Percentiles rank a stretch among this genome's conserved stretches.
phyloP scores from a whole-genome alignment of 2,888 invertebrate genomes.

The Pyrgus malvae region DNA sequence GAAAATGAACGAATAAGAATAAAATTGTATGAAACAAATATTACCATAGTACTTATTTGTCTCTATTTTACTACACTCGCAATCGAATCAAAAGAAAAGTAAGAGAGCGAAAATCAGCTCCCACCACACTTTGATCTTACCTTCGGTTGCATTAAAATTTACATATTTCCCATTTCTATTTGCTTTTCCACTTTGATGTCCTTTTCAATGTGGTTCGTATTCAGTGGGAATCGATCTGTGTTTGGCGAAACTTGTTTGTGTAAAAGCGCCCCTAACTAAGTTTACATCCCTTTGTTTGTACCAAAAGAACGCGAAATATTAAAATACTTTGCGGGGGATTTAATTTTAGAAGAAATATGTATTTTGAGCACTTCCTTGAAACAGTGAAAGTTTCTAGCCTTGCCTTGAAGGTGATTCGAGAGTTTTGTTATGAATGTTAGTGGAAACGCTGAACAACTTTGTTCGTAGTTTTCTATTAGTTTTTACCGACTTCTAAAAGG shows the following conservation, averaged over 20 bases:
- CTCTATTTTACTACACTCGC: too few relatives aligned
- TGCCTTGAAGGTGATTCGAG: not conserved
- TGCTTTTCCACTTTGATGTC: slow-evolving; percentile 71
- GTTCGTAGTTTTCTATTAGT: too few relatives aligned
- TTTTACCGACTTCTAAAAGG: too few relatives aligned
- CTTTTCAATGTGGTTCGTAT: slow-evolving; percentile 56
- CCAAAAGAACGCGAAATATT: slow-evolving; percentile 30
- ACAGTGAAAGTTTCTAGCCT: not conserved
- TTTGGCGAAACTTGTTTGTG: slow-evolving; percentile 37
- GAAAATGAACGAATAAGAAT: too few relatives aligned
- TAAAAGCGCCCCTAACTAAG: slow-evolving; percentile 37
- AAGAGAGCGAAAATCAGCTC: slow-evolving; percentile 44
- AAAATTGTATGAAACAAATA: too few relatives aligned
- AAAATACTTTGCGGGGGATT: slow-evolving; percentile 23
- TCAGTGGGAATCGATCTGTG: slow-evolving; percentile 38
- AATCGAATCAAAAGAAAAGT: slow-evolving; percentile 39
- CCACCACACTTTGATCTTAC: slow-evolving; percentile 66
- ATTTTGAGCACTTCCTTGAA: not conserved
- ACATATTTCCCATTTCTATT: slow-evolving; percentile 74
- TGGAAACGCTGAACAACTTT: too few relatives aligned
- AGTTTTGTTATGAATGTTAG: not conserved
- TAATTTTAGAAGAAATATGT: slow-evolving; percentile 7
- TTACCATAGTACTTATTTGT: too few relatives aligned
- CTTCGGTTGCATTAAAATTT: slow-evolving; percentile 70
- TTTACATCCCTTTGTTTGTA: slow-evolving; percentile 35